Evolutionary conservation across 2,888 invertebrate genomes (phyloP).

Genomic region (Gnatocerus cornutus): DNA sequence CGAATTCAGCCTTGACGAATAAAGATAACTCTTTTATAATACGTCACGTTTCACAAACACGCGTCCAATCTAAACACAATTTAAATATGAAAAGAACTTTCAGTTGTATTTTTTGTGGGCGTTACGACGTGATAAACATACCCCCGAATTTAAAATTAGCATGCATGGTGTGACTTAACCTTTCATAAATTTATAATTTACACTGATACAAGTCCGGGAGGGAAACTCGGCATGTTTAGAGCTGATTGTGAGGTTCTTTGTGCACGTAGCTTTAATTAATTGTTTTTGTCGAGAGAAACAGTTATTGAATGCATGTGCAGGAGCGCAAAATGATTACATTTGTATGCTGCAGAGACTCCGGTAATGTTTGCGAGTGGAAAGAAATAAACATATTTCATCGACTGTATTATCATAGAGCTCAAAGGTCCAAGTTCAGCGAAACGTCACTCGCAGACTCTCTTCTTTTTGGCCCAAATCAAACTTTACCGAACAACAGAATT

Average conservation of each 20-base stretch:
- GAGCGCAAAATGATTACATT: too few relatives aligned
- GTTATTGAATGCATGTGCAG: too few relatives aligned
- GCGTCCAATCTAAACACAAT: conserved; percentile 10
- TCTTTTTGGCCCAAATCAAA: too few relatives aligned
- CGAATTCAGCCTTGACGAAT: conserved; percentile 26
- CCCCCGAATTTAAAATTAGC: conserved; percentile 11
- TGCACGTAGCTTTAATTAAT: conserved; percentile 22
- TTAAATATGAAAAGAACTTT: conserved; percentile 12
- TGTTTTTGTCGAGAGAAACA: conserved; percentile 16
- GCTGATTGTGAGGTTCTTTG: conserved; percentile 15
- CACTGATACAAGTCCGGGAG: conserved; percentile 8
- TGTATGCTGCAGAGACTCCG: too few relatives aligned
- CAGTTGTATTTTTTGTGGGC: neutral
- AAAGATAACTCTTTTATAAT: conserved; percentile 23
- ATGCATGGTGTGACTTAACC: conserved; percentile 10
- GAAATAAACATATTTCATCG: too few relatives aligned
- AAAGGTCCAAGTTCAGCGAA: too few relatives aligned
- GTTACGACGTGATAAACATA: conserved; percentile 13
- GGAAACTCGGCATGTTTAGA: conserved; percentile 10
- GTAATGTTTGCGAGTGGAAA: too few relatives aligned
- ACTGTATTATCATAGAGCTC: too few relatives aligned
- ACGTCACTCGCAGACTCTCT: too few relatives aligned
- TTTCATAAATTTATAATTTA: conserved; percentile 15
- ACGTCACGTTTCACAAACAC: conserved; percentile 8
- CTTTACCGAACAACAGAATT: too few relatives aligned